Evolutionary conservation across 2,797 vertebrate genomes (phyloP), one percentile per base, ranked within the genome.

Genomic region (Meda fulgida): DNA sequence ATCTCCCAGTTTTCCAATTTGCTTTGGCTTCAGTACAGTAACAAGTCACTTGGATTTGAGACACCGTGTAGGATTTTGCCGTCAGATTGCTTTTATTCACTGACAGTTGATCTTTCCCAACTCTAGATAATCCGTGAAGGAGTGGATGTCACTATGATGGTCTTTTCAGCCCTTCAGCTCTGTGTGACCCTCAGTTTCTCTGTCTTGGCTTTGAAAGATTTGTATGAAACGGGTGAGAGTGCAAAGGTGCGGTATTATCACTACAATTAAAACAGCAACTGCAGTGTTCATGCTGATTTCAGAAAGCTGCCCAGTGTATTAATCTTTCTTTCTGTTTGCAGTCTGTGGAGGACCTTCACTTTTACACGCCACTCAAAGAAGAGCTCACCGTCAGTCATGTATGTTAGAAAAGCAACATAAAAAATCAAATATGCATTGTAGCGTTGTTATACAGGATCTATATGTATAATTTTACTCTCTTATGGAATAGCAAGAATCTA

Each of bases 101-200:
- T 51, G 51, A 46, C 46, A 65, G 0, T 7, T 21, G 36, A 76
- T 43, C n/a, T 90, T 60, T 81, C 85, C 31, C n/a, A n/a, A 46
- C 48, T 0, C 21, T 87, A 95, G 94, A 48, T 51, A 8, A 3
- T 93, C 48, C 1, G 88, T 60, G 75, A 14, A 1, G 80, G 75
- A 67, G 65, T 94, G 89, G 91, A 93, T 38, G 26, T 83, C 40
- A 26, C 89, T 10, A 26, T 95, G 90, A 93, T 94, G 1, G 16
- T 80, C 23, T 31, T 93, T 76, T 81, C 87, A 23, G 69, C 87
- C 18, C 88, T 94, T 13, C 93, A 94, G 86, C 80, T 95, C 48
- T 80, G 73, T n/a, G 84, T 90, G 88, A 89, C 31, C 36, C 26
- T 94, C 58, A 85, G 84, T 31, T 86, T 90, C n/a, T 34, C 87